Base-by-base conservation (phyloP, 2,113 vertebrate species). In the Carettochelys insculpta region DNA sequence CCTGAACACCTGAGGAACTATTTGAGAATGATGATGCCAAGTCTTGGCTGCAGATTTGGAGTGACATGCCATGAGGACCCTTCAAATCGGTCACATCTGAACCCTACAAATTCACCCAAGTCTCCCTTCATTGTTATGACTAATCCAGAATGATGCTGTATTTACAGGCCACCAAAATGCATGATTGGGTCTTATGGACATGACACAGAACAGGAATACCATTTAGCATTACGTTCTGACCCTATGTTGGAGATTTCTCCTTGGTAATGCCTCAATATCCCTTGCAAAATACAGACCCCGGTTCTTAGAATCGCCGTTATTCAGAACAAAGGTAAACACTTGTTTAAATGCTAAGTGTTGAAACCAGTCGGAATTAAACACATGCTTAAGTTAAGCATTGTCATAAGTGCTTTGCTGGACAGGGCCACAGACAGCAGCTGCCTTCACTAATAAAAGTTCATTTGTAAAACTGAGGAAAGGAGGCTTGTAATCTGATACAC, bases 81-180 rank as follows among this genome's bases (percentile, higher is more conserved):
- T 3, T 58, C 82, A 20, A 85, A 1, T 50, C 31, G 80, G 20
- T 76, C 83, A 54, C 76, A 79, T 75, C 83, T 87, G 2, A 77
- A 83, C 38, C 12, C 52, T 1, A 3, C 71, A 80, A 3, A 83
- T 89, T 81, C 94, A 38, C 1, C 1, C 31, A 68, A 75, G 17
- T 90, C 94, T 71, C 52, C 50, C 48, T 53, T 83, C 38, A 19
- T 87, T 27, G 54, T 83, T 83, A 78, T 78, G 94, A 92, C 83
- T 11, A 0, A 83, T 92, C 34, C 34, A 81, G 54, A 29, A 25
- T 24, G 13, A 12, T 56, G 54, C 27, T 56, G 25, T 29, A 29
- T 29, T 27, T 27, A 56, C 54, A 56, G 25, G 8, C 43, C 41
- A n/a, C 12, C 3, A 79, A 53, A 77, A 85, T 81, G 3, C 24